Base-by-base conservation (phyloP, 2,888 invertebrate species). In the Metallyticus violacea region DNA sequence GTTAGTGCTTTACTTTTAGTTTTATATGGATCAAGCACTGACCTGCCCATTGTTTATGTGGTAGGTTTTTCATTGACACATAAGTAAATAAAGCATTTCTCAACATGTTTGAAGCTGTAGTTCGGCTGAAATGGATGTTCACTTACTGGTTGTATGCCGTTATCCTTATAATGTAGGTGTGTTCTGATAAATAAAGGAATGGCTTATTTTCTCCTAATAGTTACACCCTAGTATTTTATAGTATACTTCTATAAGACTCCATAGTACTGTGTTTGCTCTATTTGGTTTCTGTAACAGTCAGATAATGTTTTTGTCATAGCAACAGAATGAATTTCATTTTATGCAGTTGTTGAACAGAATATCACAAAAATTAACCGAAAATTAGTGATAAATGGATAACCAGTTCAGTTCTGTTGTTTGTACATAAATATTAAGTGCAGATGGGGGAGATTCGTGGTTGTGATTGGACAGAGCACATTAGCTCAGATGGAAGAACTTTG, bases 1-100 rank as follows among this genome's bases (percentile, higher is more conserved):
- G 94, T 95, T 93, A 91, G 93, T 92, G 88, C 28, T 9, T 9
- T 15, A 62, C 40, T 4, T 62, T 4, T 62, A 62, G 22, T 77
- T 40, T 7, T 87, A 85, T 86, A 76, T 86, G 85, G 27, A 80
- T 86, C 78, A 76, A 28, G 30, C 29, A 85, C 28, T 81, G 25
- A 25, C 22, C 22, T 62, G 15, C 22, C 40, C 40, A 62, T 15
- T 62, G 40, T 62, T 62, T 15, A 62, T 62, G 9, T 26, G 81
- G 81, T 30, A 29, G 81, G 29, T 81, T 28, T 15, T 15, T 62
- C 40, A 62, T 22, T 15, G 1, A 15, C 2, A 62, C 15, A 15
- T 15, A 62, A 28, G 22, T 81, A 81, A 9, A 15, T 81, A 81
- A 25, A 29, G 22, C 22, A 62, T 62, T 62, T 62, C 0, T 62